Evolutionary conservation across 2,888 invertebrate species (phyloP), one percentile per base, ranked within the genome.

Genomic region (Pristionchus japonicus): DNA sequence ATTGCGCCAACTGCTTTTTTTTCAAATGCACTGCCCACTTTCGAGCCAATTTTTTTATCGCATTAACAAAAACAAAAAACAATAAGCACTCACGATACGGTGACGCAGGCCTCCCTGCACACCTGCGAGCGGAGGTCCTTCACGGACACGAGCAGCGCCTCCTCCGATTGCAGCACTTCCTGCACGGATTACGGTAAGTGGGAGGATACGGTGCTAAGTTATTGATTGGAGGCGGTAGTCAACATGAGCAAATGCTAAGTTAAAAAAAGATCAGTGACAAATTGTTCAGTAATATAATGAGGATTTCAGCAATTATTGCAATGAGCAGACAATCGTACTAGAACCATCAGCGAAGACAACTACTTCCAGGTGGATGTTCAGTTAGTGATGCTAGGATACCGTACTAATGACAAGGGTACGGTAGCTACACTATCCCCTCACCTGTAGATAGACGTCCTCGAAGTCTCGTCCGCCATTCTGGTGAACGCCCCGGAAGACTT

Each of bases 61-160:
- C n/a, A n/a, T n/a, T n/a, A n/a, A n/a, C n/a, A n/a, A n/a, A n/a
- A 34, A 9, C 67, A 37, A 34, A 0, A 34, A 70, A n/a, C 61
- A 17, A 70, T 13, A 52, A 88, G 64, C 52, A 90, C 95, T 94
- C 93, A 98, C 67, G 98, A 97, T 92, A 98, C 96, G 0, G 98
- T 97, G 89, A 98, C 97, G 94, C 98, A 98, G 1, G 97, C 97
- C 95, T 99, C 99, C 83, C 99, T 96, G 0, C 98, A 98, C 89
- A 98, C 97, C 95, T 97, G 97, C 92, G 98, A 99, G 13, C 98
- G 96, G 15, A 98, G 95, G 95, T 98, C 98, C 95, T 97, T 97
- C 91, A 97, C 96, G 89, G 97, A 96, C 89, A 96, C 96, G 90
- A 97, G 96, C 94, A 98, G 96, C 43, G 97, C 96, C 93, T 97